Conservation (phyloP, 2,888 invertebrate species). For the Leptarthrus brevirostris region DNA sequence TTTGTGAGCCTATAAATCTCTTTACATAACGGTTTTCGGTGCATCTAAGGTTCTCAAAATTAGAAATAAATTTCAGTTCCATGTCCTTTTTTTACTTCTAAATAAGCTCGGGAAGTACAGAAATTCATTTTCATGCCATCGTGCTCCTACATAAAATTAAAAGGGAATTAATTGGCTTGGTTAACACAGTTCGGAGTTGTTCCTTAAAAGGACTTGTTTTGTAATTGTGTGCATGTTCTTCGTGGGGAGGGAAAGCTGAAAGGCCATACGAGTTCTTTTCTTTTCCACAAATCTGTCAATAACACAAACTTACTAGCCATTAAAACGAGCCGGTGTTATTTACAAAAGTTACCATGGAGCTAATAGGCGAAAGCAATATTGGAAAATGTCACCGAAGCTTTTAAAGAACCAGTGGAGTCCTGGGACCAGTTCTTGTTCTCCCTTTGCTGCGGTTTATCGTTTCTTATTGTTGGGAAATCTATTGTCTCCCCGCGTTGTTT, state of each 20-base stretch:
- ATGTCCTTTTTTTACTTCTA: too few relatives aligned
- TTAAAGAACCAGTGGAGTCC: not conserved
- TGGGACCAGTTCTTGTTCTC: conserved; percentile 17
- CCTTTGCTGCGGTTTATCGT: not conserved
- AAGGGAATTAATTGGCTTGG: conserved; percentile 26
- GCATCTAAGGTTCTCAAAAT: too few relatives aligned
- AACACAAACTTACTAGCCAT: not conserved
- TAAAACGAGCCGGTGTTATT: conserved; percentile 1
- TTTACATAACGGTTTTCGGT: too few relatives aligned
- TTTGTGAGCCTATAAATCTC: too few relatives aligned
- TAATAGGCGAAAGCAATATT: not conserved
- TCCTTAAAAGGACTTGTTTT: not conserved
- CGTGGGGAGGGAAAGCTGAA: not conserved
- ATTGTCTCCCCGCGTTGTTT: conserved; percentile 2
- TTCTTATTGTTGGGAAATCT: not conserved
- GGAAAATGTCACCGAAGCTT: conserved; percentile 27
- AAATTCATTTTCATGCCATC: too few relatives aligned
- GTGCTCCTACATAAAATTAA: not conserved
- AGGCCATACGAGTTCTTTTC: not conserved
- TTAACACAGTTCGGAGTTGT: not conserved
- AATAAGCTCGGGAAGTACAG: too few relatives aligned
- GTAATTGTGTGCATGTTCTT: not conserved
- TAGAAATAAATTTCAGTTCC: too few relatives aligned
- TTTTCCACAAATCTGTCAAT: conserved; percentile 21
- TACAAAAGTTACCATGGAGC: conserved; percentile 43